phyloP scores from a whole-genome alignment of 2,797 vertebrate genomes.

The Eptatretus atami region DNA sequence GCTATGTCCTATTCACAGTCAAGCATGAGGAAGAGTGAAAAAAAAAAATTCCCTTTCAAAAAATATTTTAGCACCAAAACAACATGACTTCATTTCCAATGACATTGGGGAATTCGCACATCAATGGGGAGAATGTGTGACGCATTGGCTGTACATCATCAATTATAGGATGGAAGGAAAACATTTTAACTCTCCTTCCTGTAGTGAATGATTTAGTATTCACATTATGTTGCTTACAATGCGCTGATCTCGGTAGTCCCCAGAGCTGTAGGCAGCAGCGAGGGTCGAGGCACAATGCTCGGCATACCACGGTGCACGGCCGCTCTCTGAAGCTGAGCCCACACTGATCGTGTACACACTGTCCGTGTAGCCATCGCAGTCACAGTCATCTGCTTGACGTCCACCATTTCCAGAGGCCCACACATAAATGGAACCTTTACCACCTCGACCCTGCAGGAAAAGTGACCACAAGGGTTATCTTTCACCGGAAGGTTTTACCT shows the following conservation, averaged over 20 bases:
- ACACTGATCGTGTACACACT: slow-evolving; percentile 94
- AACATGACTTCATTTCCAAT: too few relatives aligned
- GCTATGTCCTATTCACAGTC: too few relatives aligned
- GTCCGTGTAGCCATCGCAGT: slow-evolving; percentile 90
- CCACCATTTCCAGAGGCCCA: slow-evolving; percentile 96
- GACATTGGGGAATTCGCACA: too few relatives aligned
- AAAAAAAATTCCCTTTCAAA: too few relatives aligned
- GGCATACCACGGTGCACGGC: slow-evolving; percentile 78
- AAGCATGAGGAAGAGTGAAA: too few relatives aligned
- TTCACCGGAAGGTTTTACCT: too few relatives aligned
- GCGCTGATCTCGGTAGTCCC: slow-evolving; percentile 87
- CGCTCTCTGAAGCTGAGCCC: slow-evolving; percentile 89
- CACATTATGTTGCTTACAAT: slow-evolving; percentile 22
- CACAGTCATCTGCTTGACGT: slow-evolving; percentile 80
- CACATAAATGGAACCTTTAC: slow-evolving; percentile 84
- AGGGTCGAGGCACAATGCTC: slow-evolving; percentile 94
- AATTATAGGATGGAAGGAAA: too few relatives aligned
- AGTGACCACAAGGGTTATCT: not conserved
- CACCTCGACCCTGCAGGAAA: slow-evolving; percentile 38
- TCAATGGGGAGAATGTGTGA: too few relatives aligned
- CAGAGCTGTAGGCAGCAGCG: slow-evolving; percentile 86
- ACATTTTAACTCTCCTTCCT: too few relatives aligned
- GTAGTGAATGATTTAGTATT: too few relatives aligned
- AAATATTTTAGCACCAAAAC: too few relatives aligned
- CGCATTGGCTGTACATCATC: too few relatives aligned